Percentiles rank a stretch among this genome's conserved stretches.
These are phyloP conservation scores for Toxotes chatareus DNA, from an alignment of 2,113 vertebrate species.

Conservation along the genomic window DNA sequence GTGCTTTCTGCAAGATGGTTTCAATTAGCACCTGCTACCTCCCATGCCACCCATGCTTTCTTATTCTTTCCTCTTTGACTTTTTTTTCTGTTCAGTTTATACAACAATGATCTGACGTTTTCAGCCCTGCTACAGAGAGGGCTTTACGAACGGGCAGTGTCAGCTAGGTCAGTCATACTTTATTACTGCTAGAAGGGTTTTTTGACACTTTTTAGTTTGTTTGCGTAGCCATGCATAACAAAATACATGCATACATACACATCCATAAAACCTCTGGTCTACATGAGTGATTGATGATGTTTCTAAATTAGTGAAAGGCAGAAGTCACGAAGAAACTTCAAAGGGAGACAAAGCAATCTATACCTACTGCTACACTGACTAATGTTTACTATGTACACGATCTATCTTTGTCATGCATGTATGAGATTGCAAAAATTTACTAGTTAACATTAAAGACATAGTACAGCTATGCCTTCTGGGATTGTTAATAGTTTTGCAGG, in stretches of 20 bases:
- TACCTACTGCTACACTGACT: not conserved
- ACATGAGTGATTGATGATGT: not conserved
- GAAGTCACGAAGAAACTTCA: not conserved
- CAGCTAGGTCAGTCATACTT: not conserved
- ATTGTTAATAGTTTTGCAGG: too few relatives aligned
- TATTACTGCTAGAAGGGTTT: not conserved
- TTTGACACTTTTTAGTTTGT: not conserved
- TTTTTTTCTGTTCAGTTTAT: slow-evolving; percentile 13
- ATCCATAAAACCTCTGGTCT: not conserved
- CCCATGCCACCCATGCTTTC: slow-evolving; percentile 37
- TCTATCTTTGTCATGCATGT: too few relatives aligned
- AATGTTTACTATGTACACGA: too few relatives aligned
- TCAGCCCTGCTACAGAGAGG: not conserved
- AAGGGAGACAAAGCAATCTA: not conserved
- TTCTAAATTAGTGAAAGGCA: not conserved
- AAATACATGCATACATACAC: not conserved
- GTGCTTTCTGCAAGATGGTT: slow-evolving; percentile 63
- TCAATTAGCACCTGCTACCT: slow-evolving; percentile 72
- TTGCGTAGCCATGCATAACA: not conserved
- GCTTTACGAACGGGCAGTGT: not conserved
- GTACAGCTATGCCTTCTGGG: too few relatives aligned
- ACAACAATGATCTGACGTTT: slow-evolving; percentile 4
- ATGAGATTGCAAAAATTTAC: too few relatives aligned
- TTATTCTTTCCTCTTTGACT: slow-evolving; percentile 29
- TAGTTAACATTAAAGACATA: too few relatives aligned